Percentiles rank a stretch among this genome's conserved stretches.
Evolutionary conservation across 2,797 vertebrate species (phyloP).

Genomic region (Pseudochirops corinnae): DNA sequence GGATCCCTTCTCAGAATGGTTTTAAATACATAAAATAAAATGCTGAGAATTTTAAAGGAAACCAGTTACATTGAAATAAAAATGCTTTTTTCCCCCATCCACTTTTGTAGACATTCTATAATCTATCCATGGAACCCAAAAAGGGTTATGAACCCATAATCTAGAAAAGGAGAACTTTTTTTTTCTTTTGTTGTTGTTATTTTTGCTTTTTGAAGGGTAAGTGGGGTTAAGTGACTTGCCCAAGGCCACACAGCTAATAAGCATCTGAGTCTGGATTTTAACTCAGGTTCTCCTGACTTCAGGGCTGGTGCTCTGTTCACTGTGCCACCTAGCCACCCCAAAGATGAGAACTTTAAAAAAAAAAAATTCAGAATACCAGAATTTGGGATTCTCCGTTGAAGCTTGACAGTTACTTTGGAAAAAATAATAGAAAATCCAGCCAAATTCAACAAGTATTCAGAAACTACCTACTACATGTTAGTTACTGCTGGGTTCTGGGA

Average conservation of each 20-base stretch:
- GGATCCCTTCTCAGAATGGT: not conserved
- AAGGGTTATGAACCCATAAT: not conserved
- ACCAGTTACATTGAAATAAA: not conserved
- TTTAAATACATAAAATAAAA: not conserved
- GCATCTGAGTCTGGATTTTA: no score
- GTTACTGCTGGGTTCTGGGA: not conserved
- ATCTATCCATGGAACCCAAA: not conserved
- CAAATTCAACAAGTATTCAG: not conserved
- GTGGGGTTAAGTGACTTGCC: no score
- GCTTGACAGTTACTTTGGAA: not conserved
- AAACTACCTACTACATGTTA: not conserved
- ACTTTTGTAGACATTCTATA: not conserved
- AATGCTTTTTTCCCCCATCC: not conserved
- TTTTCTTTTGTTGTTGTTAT: no score
- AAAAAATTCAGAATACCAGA: not conserved
- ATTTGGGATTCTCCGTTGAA: not conserved
- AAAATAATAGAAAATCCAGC: not conserved
- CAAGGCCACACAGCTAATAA: no score
- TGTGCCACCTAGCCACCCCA: no score
- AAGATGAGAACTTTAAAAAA: not conserved
- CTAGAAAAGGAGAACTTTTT: not conserved
- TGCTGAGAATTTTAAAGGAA: not conserved
- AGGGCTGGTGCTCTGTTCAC: no score
- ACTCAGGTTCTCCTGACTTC: no score
- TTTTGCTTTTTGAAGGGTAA: no score